Evolutionary conservation across 2,113 vertebrate species (phyloP), one percentile per base, ranked within the genome.

Genomic region (Hoplias malabaricus): DNA sequence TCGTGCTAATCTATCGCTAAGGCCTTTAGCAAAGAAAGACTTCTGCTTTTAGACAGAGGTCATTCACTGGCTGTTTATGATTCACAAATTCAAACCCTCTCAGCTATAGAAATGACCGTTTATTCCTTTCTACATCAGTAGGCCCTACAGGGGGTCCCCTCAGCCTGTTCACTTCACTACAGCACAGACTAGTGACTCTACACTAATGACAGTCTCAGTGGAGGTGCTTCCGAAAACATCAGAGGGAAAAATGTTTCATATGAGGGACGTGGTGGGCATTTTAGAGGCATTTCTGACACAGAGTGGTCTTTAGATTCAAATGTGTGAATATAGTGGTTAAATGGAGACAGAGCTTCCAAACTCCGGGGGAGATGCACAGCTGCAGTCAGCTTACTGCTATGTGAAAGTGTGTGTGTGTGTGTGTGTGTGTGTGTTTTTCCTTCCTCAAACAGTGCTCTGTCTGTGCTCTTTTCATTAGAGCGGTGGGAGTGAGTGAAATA

Each of bases 401-500:
- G 1, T 31, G 56, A 5, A 29, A 16, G 29, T 5, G 7, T 59
- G 1, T 31, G 56, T 4, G 16, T 9, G 29, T 5, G 7, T n/a
- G n/a, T n/a, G n/a, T n/a, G n/a, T n/a, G 42, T n/a, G n/a, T n/a
- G n/a, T 21, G 19, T n/a, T 21, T 46, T 38, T 46, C 33, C 43
- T 19, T 40, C n/a, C 23, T 40, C 25, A 23, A 77, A 42, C 53
- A 61, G 66, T 62, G 40, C 31, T 29, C 7, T 34, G 36, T 63
- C 56, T 77, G 75, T 77, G 50, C 65, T 53, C 48, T 33, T 53
- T 36, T 63, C 59, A 48, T 34, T 42, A 6, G 57, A 50, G 21
- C 54, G 34, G 67, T 38, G 76, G 69, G 76, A 56, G 76, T 50
- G 76, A 62, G 67, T 11, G 40, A 27, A n/a, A 70, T 54, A 77